phyloP scores from a whole-genome alignment of 2,888 invertebrate species.

The Cylindroiulus punctatus region DNA sequence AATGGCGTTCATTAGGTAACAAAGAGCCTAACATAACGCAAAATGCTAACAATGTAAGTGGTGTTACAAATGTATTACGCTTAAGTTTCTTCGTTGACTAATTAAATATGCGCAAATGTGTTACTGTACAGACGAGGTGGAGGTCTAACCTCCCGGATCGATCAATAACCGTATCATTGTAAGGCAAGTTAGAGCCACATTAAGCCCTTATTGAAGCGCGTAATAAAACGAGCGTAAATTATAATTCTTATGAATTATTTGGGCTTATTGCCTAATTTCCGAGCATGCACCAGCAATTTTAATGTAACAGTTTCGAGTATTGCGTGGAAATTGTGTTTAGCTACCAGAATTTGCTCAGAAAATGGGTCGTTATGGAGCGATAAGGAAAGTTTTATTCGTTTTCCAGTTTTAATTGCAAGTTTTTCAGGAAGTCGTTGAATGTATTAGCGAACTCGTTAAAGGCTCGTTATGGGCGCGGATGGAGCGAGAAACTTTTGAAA shows the following conservation, averaged over 20 bases:
- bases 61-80: constrained; percentile 18
- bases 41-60: constrained; percentile 18
- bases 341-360: not conserved
- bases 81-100: not conserved
- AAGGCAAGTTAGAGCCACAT: not conserved
- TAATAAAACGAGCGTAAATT: constrained; percentile 10
- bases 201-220: constrained; percentile 18
- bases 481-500: no score
- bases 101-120: constrained; percentile 10
- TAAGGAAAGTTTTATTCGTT: constrained; percentile 7
- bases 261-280: constrained; percentile 10
- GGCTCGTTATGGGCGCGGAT: no score
- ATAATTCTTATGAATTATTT: constrained; percentile 18
- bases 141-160: not conserved
- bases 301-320: constrained; percentile 9
- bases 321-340: not conserved
- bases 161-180: not conserved
- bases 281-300: not conserved
- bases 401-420: not conserved
- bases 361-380: not conserved
- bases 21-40: constrained; percentile 18
- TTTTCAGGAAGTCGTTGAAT: not conserved
- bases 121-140: not conserved
- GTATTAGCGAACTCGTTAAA: not conserved
- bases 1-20: constrained; percentile 18